Evolutionary conservation across 2,113 vertebrate species (phyloP).

Genomic region (Petromus typicus): DNA sequence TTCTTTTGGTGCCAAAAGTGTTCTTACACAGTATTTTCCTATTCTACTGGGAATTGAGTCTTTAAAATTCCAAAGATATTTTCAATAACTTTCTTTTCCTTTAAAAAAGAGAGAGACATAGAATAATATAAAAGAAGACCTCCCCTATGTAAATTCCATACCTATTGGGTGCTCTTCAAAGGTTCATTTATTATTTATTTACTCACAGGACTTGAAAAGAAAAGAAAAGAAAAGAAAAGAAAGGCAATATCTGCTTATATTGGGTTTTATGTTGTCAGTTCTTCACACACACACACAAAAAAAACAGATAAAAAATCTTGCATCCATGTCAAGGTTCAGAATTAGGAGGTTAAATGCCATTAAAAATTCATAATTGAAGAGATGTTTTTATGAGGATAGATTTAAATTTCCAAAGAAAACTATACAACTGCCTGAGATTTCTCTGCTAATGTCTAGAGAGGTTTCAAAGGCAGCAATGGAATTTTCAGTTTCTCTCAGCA

Average conservation of each 20-base stretch:
- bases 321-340: background rate
- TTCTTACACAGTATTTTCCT: background rate
- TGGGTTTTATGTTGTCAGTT: constrained; percentile 17
- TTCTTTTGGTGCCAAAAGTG: background rate
- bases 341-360: background rate
- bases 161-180: background rate
- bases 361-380: background rate
- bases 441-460: background rate
- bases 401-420: constrained; percentile 48
- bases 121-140: background rate
- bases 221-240: too few species aligned
- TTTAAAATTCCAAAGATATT: constrained; percentile 24
- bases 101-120: constrained; percentile 9
- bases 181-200: constrained; percentile 27
- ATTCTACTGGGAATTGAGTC: background rate
- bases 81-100: constrained; percentile 35
- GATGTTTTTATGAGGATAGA: background rate
- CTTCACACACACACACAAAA: too few species aligned
- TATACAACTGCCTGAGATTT: background rate
- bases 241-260: background rate
- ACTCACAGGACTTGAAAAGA: background rate
- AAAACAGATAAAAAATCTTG: constrained; percentile 60
- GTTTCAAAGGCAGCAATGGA: background rate
- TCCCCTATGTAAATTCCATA: background rate
- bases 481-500: background rate